Evolutionary conservation across 2,888 invertebrate genomes (phyloP).

Genomic region (Limnephilus rhombicus): DNA sequence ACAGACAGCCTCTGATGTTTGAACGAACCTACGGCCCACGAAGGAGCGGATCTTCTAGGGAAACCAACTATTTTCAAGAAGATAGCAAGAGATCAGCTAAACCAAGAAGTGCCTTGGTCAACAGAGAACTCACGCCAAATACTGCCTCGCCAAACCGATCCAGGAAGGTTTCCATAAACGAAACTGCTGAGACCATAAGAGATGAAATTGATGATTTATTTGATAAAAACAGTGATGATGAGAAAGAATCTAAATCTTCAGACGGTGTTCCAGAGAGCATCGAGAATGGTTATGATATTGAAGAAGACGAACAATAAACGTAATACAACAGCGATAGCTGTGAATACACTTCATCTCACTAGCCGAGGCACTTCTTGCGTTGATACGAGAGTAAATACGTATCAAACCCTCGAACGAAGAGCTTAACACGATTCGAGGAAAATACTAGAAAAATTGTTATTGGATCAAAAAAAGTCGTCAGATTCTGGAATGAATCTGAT

Average conservation of each 20-base stretch:
- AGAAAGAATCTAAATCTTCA: conserved; percentile 64
- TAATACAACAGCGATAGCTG: background rate
- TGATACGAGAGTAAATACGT: background rate
- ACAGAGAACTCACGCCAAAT: conserved; percentile 67
- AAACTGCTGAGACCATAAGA: conserved; percentile 71
- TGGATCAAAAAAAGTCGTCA: background rate
- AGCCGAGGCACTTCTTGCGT: background rate
- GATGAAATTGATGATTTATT: conserved; percentile 72
- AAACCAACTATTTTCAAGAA: conserved; percentile 66
- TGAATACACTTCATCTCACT: background rate
- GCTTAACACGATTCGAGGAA: background rate
- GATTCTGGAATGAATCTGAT: background rate
- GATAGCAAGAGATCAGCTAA: conserved; percentile 35
- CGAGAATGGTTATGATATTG: conserved; percentile 43
- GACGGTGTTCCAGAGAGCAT: conserved; percentile 60
- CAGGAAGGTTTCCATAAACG: conserved; percentile 73
- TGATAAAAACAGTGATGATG: conserved; percentile 72
- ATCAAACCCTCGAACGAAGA: background rate
- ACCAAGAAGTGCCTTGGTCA: conserved; percentile 73
- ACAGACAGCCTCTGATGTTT: conserved; percentile 84
- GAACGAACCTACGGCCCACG: conserved; percentile 82
- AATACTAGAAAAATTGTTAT: background rate
- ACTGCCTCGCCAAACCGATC: conserved; percentile 70
- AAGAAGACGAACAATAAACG: conserved; percentile 13
- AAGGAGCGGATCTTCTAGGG: background rate